phyloP scores from a whole-genome alignment of 2,797 vertebrate species.

The Erpetoichthys calabaricus region DNA sequence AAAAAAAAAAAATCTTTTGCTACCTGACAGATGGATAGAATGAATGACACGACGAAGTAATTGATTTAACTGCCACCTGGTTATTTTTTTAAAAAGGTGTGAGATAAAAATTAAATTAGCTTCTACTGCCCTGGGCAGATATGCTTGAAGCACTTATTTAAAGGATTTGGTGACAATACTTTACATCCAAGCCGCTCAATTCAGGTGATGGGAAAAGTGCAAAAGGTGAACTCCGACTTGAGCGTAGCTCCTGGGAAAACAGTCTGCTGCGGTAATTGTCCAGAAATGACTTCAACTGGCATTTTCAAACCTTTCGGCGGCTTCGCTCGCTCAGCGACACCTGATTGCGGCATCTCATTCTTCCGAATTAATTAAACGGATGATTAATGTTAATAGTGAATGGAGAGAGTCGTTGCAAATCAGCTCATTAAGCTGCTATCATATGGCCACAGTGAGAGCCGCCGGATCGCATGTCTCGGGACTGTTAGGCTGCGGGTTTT shows the following conservation, averaged over 20 bases:
- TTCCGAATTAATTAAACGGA: too few relatives aligned
- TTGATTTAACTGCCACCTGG: conserved; percentile 5
- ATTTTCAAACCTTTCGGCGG: not conserved
- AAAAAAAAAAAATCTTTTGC: not conserved
- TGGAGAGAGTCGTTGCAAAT: too few relatives aligned
- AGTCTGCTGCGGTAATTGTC: conserved; percentile 2
- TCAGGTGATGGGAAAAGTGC: conserved; percentile 5
- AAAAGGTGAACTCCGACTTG: not conserved
- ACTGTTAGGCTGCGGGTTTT: too few relatives aligned
- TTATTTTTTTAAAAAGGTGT: conserved; percentile 2
- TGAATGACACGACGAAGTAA: conserved; percentile 7
- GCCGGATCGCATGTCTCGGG: too few relatives aligned
- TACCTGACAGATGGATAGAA: conserved; percentile 5
- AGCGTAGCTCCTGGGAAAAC: conserved; percentile 2
- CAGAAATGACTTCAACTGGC: not conserved
- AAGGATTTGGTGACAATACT: conserved; percentile 6
- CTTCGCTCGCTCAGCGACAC: not conserved
- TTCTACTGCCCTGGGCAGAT: not conserved
- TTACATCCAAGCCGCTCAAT: conserved; percentile 1
- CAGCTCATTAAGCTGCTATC: too few relatives aligned
- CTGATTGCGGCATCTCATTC: not conserved
- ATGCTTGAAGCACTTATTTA: conserved; percentile 5
- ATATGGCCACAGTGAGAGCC: too few relatives aligned
- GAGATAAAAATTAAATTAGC: conserved; percentile 6
- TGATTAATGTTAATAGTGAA: too few relatives aligned